Conservation (phyloP, 1,140 invertebrate species). For the Zaprionus vittiger region DNA sequence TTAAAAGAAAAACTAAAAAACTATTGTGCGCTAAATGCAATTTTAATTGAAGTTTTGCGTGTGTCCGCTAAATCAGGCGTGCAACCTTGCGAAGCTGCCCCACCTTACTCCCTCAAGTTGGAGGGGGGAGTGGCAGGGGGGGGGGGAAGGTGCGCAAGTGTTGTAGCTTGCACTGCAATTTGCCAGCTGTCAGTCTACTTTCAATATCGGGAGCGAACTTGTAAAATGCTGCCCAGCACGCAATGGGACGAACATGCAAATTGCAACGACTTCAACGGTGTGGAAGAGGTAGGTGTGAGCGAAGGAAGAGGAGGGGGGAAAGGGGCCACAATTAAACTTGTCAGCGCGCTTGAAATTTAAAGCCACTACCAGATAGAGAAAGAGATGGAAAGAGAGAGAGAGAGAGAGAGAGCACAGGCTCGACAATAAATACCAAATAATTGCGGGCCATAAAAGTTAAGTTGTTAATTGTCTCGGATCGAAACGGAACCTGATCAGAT, state of each 20-base stretch:
- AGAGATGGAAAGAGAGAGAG: background rate
- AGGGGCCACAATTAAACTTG: constrained; percentile 29
- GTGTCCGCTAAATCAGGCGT: constrained; percentile 54
- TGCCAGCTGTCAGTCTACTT: constrained; percentile 64
- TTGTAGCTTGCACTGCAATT: constrained; percentile 50
- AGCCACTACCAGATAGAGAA: background rate
- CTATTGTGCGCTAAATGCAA: constrained; percentile 46
- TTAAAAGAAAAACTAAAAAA: constrained; percentile 2
- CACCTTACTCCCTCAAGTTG: too few species aligned
- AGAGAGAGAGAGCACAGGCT: constrained; percentile 23
- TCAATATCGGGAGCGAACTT: constrained; percentile 18
- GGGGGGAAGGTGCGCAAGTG: background rate
- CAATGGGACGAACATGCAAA: constrained; percentile 61
- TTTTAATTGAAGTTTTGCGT: constrained; percentile 70
- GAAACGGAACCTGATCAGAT: constrained; percentile 32
- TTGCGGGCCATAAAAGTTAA: constrained; percentile 79
- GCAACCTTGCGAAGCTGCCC: background rate
- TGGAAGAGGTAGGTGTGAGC: too few species aligned
- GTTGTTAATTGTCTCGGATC: constrained; percentile 70
- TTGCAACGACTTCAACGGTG: constrained; percentile 27
- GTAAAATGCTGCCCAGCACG: constrained; percentile 44
- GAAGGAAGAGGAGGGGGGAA: background rate
- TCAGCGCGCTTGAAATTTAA: constrained; percentile 63
- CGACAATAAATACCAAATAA: constrained; percentile 79
- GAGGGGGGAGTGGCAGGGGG: background rate